Conservation (phyloP, 2,888 invertebrate species). For the Isoperla grammatica region DNA sequence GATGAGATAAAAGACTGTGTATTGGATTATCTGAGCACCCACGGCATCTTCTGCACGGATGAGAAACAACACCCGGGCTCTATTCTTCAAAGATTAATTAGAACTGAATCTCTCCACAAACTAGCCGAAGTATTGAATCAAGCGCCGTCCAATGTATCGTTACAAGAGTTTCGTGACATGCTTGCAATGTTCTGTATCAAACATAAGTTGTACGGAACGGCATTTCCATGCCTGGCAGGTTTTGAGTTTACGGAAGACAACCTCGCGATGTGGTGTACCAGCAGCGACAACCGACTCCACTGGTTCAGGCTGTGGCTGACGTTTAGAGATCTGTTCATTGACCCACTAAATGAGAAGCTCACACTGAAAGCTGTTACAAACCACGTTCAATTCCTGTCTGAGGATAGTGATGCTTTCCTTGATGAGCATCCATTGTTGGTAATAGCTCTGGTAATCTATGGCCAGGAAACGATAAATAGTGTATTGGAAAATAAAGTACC, state of each 20-base stretch:
- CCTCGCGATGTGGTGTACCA: neutral
- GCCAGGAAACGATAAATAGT: constrained; percentile 42
- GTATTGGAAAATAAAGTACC: constrained; percentile 1
- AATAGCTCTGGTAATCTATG: constrained; percentile 53
- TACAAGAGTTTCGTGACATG: constrained; percentile 50
- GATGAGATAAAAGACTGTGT: constrained; percentile 51
- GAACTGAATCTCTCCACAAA: constrained; percentile 50
- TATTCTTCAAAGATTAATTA: constrained; percentile 56
- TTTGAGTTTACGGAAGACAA: constrained; percentile 9
- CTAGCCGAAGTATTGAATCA: constrained; percentile 50
- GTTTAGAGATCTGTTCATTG: constrained; percentile 47
- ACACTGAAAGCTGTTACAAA: constrained; percentile 48
- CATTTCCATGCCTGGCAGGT: constrained; percentile 23
- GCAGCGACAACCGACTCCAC: constrained; percentile 30
- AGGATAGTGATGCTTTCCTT: constrained; percentile 50
- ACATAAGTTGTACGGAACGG: constrained; percentile 7
- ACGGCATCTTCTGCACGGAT: constrained; percentile 37
- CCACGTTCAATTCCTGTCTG: constrained; percentile 52
- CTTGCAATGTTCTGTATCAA: constrained; percentile 49
- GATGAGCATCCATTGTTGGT: constrained; percentile 54
- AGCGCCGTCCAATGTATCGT: constrained; percentile 37
- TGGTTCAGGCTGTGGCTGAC: constrained; percentile 49
- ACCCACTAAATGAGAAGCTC: constrained; percentile 44
- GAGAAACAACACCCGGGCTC: constrained; percentile 53
- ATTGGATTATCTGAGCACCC: constrained; percentile 52